Evolutionary conservation across 2,888 invertebrate species (phyloP).

Genomic region (Cyclophora albipunctata): DNA sequence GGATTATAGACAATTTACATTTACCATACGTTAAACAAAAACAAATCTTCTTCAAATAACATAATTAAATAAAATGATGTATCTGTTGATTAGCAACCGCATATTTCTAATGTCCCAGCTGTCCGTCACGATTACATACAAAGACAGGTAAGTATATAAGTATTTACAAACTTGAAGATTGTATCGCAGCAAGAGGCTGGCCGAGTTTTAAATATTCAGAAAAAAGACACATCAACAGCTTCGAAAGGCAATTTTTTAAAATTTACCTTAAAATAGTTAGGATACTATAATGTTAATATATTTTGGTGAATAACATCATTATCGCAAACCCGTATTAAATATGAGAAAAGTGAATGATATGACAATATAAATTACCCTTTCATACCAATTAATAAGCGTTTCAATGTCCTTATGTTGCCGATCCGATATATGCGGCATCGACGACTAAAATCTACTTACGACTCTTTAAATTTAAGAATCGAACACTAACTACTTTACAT

Average conservation of each 20-base stretch:
- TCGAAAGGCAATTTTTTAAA: constrained; percentile 68
- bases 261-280: constrained; percentile 70
- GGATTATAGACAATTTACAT: too few relatives aligned
- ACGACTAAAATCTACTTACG: constrained; percentile 67
- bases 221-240: constrained; percentile 66
- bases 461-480: constrained; percentile 63
- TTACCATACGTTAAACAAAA: too few relatives aligned
- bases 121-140: constrained; percentile 7
- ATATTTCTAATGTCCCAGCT: constrained; percentile 8
- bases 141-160: constrained; percentile 1
- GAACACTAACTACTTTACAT: constrained; percentile 69
- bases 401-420: constrained; percentile 74
- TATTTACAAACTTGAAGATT: constrained; percentile 19
- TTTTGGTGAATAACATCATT: constrained; percentile 75
- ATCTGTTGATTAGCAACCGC: constrained; percentile 5
- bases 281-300: constrained; percentile 70
- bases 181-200: constrained; percentile 43
- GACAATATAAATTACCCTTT: constrained; percentile 77
- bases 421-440: constrained; percentile 58
- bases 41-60: neutral
- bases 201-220: constrained; percentile 68
- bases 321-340: constrained; percentile 76
- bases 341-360: constrained; percentile 76
- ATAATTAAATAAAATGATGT: neutral
- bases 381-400: constrained; percentile 77